Conservation (phyloP, 2,113 vertebrate genomes). For the Pteruthius melanotis region DNA sequence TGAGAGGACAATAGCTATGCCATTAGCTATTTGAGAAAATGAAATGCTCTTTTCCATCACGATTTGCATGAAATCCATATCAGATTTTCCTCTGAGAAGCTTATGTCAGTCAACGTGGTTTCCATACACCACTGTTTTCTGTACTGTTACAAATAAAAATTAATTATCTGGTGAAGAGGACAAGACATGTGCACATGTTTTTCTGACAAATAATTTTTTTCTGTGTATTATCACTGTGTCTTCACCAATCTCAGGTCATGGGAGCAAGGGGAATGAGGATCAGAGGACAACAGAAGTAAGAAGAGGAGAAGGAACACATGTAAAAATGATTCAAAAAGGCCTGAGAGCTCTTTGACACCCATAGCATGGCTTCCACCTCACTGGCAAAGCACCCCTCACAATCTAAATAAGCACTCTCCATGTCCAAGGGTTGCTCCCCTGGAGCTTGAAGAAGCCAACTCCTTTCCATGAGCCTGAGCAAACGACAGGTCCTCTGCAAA, state of each 20-base stretch:
- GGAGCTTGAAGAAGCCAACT: background rate
- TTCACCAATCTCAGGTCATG: background rate
- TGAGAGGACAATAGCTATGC: background rate
- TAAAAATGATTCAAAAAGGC: background rate
- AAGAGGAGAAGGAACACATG: background rate
- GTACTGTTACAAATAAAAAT: background rate
- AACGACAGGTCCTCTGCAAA: background rate
- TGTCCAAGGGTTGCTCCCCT: accelerated
- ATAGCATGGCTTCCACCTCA: background rate
- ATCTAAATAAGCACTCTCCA: background rate
- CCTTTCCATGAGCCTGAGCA: background rate
- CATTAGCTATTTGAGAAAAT: background rate
- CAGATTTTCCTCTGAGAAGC: background rate
- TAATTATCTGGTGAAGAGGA: background rate
- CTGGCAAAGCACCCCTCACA: background rate
- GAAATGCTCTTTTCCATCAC: background rate
- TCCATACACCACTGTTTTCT: background rate
- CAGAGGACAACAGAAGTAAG: background rate
- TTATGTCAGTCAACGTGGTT: background rate
- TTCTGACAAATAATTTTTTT: background rate
- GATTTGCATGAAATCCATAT: background rate
- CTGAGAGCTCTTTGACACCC: background rate
- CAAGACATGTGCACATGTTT: background rate
- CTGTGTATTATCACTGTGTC: accelerated
- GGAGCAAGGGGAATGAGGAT: background rate